Percentiles rank a stretch among this genome's conserved stretches.
Conservation (phyloP, 2,797 vertebrate genomes). For the Todus mexicanus region DNA sequence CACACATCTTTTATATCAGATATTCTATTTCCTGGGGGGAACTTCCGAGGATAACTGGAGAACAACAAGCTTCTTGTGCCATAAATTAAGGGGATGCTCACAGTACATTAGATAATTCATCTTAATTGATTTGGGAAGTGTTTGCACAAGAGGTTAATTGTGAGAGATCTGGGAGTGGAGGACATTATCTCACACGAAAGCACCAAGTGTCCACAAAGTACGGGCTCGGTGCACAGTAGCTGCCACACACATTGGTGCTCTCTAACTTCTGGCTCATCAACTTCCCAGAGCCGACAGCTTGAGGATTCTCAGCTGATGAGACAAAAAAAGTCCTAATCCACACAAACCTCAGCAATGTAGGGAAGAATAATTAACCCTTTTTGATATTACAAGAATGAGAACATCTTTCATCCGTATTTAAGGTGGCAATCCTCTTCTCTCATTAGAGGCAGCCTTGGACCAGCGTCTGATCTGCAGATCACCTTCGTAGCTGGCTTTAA, state of each 20-base stretch:
- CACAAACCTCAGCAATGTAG: neutral
- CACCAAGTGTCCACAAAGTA: neutral
- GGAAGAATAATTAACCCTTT: neutral
- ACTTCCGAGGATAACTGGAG: neutral
- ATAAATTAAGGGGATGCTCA: neutral
- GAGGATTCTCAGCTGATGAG: neutral
- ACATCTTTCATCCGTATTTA: neutral
- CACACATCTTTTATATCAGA: neutral
- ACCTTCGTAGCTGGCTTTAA: neutral
- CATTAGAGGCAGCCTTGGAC: neutral
- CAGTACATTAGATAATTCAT: neutral
- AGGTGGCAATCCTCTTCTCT: neutral
- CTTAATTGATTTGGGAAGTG: neutral
- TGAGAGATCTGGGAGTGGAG: neutral
- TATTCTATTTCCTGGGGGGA: neutral
- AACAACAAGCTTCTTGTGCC: accelerated
- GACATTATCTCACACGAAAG: neutral
- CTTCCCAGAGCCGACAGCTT: neutral
- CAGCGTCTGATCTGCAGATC: neutral
- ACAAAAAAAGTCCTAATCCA: neutral
- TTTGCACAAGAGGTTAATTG: neutral
- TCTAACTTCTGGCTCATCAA: neutral
- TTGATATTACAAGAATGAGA: neutral
- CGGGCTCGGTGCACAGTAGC: neutral
- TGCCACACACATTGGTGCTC: neutral